Percentiles rank a stretch among this genome's conserved stretches.
Evolutionary conservation across 2,888 invertebrate genomes (phyloP).

Genomic region (Argynnis bischoffii): DNA sequence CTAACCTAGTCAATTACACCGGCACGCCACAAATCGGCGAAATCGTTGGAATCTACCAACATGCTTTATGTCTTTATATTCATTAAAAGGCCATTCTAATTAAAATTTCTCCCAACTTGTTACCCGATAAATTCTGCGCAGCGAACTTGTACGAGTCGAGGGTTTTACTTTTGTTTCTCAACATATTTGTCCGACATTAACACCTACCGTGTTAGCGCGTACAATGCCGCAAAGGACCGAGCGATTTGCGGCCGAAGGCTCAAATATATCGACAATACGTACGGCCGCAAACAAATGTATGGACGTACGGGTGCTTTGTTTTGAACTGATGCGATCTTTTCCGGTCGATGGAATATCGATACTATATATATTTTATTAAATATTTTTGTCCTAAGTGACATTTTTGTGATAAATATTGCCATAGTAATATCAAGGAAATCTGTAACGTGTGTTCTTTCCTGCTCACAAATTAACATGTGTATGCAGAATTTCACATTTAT

Average conservation of each 20-base stretch:
- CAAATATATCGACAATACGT: conserved; percentile 50
- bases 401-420: too few species aligned
- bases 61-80: conserved; percentile 53
- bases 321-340: conserved; percentile 49
- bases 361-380: conserved; percentile 14
- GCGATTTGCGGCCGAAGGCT: conserved; percentile 48
- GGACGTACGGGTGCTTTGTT: conserved; percentile 46
- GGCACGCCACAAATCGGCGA: conserved; percentile 42
- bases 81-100: conserved; percentile 56
- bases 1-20: conserved; percentile 48
- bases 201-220: conserved; percentile 49
- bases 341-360: conserved; percentile 44
- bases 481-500: too few species aligned
- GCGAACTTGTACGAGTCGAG: conserved; percentile 44
- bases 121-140: conserved; percentile 50
- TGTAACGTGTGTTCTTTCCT: too few species aligned
- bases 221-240: conserved; percentile 51
- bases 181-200: conserved; percentile 54
- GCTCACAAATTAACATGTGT: too few species aligned
- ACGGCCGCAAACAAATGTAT: conserved; percentile 43
- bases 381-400: not conserved
- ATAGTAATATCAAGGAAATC: too few species aligned
- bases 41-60: conserved; percentile 44
- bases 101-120: conserved; percentile 52
- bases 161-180: conserved; percentile 46